A percentile compares a stretch with the other conserved stretches of the same genome.
phyloP scores from a whole-genome alignment of 2,797 vertebrate genomes.

The Catharus ustulatus region DNA sequence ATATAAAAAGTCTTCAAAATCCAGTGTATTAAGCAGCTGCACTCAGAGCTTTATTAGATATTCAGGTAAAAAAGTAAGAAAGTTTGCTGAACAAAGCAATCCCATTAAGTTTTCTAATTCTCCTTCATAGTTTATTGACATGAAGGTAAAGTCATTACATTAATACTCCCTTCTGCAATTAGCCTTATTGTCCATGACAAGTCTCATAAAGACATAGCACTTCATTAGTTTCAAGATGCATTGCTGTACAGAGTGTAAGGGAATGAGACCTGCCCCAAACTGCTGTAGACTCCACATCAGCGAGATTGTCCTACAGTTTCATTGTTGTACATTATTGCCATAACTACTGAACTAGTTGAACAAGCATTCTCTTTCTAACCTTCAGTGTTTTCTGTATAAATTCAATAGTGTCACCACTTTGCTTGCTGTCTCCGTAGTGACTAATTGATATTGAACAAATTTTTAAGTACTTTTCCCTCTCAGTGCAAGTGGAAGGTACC shows the following conservation, averaged over 20 bases:
- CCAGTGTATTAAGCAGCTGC: neutral
- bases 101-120: slow-evolving; percentile 18
- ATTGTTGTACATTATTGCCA: neutral
- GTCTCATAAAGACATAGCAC: slow-evolving; percentile 36
- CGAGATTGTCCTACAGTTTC: neutral
- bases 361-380: neutral
- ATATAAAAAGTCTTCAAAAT: neutral
- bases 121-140: slow-evolving; percentile 42
- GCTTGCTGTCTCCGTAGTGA: neutral
- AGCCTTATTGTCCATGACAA: slow-evolving; percentile 55
- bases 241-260: neutral
- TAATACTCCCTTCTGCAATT: slow-evolving; percentile 40
- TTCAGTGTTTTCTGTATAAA: neutral
- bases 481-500: neutral
- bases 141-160: slow-evolving; percentile 26
- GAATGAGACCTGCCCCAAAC: neutral
- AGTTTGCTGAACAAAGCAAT: neutral
- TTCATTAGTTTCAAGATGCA: slow-evolving; percentile 58
- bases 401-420: neutral
- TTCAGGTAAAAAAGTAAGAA: neutral
- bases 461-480: neutral
- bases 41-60: neutral
- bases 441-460: neutral
- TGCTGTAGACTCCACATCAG: neutral
- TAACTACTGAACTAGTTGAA: slow-evolving; percentile 1